Evolutionary conservation across 2,888 invertebrate genomes (phyloP).

Genomic region (Hetaerina titia): DNA sequence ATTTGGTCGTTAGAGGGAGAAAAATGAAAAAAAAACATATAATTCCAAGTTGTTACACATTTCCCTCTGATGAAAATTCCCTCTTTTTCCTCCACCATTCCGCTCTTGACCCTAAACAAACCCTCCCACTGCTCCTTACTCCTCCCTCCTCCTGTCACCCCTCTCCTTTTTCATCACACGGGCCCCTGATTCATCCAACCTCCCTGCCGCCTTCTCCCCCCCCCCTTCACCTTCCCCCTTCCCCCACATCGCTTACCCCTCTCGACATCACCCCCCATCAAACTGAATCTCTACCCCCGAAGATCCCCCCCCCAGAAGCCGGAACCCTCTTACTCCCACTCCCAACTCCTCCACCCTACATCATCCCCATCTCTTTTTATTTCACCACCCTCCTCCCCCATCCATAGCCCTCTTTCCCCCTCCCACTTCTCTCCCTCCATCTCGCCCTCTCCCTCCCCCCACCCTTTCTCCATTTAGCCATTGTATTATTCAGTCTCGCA

Average conservation of each 20-base stretch:
- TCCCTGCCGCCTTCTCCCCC: not conserved
- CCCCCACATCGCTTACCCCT: not conserved
- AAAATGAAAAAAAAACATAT: not conserved
- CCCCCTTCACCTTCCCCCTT: not conserved
- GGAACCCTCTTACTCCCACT: not conserved
- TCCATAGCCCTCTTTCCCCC: not conserved
- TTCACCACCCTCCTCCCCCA: not conserved
- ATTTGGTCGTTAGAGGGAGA: not conserved
- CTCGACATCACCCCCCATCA: not conserved
- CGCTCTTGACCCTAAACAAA: not conserved
- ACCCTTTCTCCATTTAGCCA: slow-evolving; percentile 24
- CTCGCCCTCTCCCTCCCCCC: not conserved
- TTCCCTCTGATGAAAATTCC: not conserved
- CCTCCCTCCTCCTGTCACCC: not conserved
- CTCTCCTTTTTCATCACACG: not conserved
- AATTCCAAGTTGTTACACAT: not conserved
- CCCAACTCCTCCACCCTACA: not conserved
- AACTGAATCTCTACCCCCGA: not conserved
- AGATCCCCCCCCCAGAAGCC: not conserved
- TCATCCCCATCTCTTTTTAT: not conserved
- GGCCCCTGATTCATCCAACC: not conserved
- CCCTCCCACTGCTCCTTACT: not conserved
- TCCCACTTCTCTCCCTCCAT: not conserved
- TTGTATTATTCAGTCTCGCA: slow-evolving; percentile 58
- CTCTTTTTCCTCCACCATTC: not conserved